Percentiles rank a stretch among this genome's conserved stretches.
Evolutionary conservation across 2,888 invertebrate genomes (phyloP).

Genomic region (Machimus rusticus): DNA sequence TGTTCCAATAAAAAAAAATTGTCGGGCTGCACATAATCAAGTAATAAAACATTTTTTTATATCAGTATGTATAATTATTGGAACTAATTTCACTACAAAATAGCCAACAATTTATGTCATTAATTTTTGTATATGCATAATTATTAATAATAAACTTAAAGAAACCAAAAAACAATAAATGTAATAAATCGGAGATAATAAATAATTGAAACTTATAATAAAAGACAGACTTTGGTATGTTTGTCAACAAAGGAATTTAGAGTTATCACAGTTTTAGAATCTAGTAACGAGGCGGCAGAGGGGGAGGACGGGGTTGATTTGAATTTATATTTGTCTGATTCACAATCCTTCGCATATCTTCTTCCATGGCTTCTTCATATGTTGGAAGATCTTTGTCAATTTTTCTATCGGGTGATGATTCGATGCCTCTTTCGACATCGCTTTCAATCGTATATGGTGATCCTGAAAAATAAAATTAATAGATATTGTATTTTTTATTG

Average conservation of each 20-base stretch:
- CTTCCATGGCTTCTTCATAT: slow-evolving; percentile 60
- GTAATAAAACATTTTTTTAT: no score
- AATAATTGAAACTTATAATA: neutral
- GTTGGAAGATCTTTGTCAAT: slow-evolving; percentile 59
- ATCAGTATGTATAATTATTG: no score
- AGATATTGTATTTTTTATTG: neutral
- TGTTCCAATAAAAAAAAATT: no score
- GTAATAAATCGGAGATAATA: neutral
- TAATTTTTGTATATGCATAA: neutral
- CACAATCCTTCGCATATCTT: slow-evolving; percentile 50
- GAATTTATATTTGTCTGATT: slow-evolving; percentile 46
- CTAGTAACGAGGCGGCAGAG: neutral
- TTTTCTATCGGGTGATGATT: slow-evolving; percentile 50
- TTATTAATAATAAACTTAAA: neutral
- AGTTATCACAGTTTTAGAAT: neutral
- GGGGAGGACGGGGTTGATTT: neutral
- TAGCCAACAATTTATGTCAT: neutral
- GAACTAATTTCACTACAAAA: no score
- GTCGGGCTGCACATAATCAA: no score
- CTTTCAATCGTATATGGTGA: neutral
- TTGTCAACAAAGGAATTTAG: neutral
- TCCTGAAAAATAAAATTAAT: neutral
- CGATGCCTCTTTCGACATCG: neutral
- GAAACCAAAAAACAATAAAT: neutral
- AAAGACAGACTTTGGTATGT: neutral